Evolutionary conservation across 37 sponge, comb jelly and placozoan species (phyloP).

Genomic region (Spongia lamella): DNA sequence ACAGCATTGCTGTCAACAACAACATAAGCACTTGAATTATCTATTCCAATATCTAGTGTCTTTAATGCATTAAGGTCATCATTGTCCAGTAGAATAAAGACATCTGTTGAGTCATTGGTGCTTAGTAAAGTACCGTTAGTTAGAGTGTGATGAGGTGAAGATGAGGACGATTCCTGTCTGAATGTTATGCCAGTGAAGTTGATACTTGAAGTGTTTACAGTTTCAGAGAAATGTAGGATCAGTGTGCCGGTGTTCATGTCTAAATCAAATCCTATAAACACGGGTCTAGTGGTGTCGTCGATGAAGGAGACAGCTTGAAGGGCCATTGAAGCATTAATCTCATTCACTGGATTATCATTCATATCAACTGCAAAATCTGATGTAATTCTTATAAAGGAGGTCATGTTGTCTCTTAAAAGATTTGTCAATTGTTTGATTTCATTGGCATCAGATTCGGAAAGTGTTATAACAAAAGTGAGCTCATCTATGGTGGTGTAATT

Average conservation of each 20-base stretch:
- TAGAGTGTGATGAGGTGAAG: constrained; percentile 16
- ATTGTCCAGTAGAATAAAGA: constrained; percentile 45
- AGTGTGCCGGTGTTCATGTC: constrained; percentile 76
- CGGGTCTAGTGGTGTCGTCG: constrained; percentile 64
- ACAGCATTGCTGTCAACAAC: constrained; percentile 48
- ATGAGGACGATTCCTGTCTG: constrained; percentile 37
- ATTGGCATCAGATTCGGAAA: constrained; percentile 76
- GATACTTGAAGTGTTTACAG: constrained; percentile 64
- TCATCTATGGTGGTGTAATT: constrained; percentile 35
- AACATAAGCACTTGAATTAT: constrained; percentile 49
- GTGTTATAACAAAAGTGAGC: constrained; percentile 45
- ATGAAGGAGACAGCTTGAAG: constrained; percentile 46
- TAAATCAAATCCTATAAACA: constrained; percentile 57
- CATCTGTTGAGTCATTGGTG: constrained; percentile 32
- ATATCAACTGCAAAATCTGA: constrained; percentile 59
- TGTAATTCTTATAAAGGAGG: constrained; percentile 56
- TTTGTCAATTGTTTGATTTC: constrained; percentile 62
- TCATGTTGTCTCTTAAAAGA: constrained; percentile 37
- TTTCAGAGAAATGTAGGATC: constrained; percentile 87
- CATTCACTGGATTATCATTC: constrained; percentile 54
- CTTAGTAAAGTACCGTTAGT: constrained; percentile 31
- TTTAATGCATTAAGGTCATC: constrained; percentile 84
- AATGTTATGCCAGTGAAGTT: constrained; percentile 70
- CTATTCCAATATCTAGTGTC: constrained; percentile 48
- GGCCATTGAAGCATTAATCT: constrained; percentile 43